Percentiles rank a stretch among this genome's conserved stretches.
Evolutionary conservation across 2,797 vertebrate species (phyloP).

Genomic region (Rachycentron canadum): DNA sequence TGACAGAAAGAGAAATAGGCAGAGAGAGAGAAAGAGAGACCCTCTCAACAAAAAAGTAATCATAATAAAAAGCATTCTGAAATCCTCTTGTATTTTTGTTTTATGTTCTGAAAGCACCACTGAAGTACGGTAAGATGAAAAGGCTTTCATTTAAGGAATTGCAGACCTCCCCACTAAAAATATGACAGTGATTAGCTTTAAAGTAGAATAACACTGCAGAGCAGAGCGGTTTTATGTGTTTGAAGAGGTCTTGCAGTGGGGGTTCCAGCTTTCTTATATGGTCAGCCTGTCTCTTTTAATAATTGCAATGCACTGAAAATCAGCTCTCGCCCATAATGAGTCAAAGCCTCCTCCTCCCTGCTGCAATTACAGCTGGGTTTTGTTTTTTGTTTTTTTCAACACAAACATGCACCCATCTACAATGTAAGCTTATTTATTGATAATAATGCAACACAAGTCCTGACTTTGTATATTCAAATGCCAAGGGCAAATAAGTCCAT

Average conservation of each 20-base stretch:
- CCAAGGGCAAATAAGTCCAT: constrained; percentile 21
- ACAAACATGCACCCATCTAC: constrained; percentile 5
- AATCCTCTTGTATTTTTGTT: constrained; percentile 2
- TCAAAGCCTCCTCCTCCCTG: constrained; percentile 24
- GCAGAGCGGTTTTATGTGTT: constrained; percentile 6
- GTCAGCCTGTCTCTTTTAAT: constrained; percentile 30
- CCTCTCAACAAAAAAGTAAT: not conserved
- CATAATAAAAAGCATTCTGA: constrained; percentile 22
- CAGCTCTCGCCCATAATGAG: constrained; percentile 3
- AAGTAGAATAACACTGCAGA: constrained; percentile 24
- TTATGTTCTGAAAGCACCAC: constrained; percentile 15
- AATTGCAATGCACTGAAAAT: constrained; percentile 7
- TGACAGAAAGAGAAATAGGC: not conserved
- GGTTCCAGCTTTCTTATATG: not conserved
- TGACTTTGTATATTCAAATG: constrained; percentile 9
- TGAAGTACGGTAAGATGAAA: constrained; percentile 28
- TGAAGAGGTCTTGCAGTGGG: constrained; percentile 14
- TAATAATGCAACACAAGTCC: constrained; percentile 23
- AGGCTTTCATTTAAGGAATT: constrained; percentile 19
- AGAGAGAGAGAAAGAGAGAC: not conserved
- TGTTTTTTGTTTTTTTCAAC: not conserved
- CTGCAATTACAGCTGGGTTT: not conserved
- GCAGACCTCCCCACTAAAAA: not conserved
- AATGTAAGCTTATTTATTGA: constrained; percentile 24
- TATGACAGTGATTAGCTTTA: constrained; percentile 39